These are phyloP conservation scores for Meiosimyza platycephala DNA, from an alignment of 2,888 invertebrate genomes.

Conservation along the genomic window DNA sequence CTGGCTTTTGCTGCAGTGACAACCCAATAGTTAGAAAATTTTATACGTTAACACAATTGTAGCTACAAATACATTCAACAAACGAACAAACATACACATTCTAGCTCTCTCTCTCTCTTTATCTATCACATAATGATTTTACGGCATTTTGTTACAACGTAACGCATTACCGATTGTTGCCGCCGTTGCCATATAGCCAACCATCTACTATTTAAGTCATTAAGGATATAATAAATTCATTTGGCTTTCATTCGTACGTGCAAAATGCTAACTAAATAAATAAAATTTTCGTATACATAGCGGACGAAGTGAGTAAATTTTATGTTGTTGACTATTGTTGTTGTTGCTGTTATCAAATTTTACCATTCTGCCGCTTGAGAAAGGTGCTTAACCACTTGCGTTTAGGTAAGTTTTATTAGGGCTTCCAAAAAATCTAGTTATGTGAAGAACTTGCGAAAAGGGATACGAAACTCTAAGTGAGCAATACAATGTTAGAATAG, in stretches of 20 bases:
- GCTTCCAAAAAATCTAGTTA: no score
- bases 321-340: slow-evolving; percentile 10
- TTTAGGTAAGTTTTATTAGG: no score
- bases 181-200: not conserved
- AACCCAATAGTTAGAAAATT: not conserved
- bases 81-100: not conserved
- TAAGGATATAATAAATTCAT: slow-evolving; percentile 63
- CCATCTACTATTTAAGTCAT: slow-evolving; percentile 53
- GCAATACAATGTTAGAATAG: no score
- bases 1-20: not conserved
- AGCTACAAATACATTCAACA: not conserved
- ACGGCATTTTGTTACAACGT: slow-evolving; percentile 1
- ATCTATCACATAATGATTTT: not conserved
- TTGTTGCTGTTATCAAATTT: slow-evolving; percentile 5
- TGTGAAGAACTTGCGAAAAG: no score
- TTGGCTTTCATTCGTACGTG: slow-evolving; percentile 51
- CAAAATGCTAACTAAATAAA: slow-evolving; percentile 42
- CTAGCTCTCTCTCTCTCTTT: no score
- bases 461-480: no score
- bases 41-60: not conserved
- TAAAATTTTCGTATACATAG: slow-evolving; percentile 24
- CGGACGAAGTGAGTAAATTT: no score
- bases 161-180: not conserved
- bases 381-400: no score
- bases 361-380: no score